Percentiles rank a stretch among this genome's conserved stretches.
These are phyloP conservation scores for Kuschelorhynchus macadamiae DNA, from an alignment of 2,888 invertebrate species.

Conservation along the genomic window DNA sequence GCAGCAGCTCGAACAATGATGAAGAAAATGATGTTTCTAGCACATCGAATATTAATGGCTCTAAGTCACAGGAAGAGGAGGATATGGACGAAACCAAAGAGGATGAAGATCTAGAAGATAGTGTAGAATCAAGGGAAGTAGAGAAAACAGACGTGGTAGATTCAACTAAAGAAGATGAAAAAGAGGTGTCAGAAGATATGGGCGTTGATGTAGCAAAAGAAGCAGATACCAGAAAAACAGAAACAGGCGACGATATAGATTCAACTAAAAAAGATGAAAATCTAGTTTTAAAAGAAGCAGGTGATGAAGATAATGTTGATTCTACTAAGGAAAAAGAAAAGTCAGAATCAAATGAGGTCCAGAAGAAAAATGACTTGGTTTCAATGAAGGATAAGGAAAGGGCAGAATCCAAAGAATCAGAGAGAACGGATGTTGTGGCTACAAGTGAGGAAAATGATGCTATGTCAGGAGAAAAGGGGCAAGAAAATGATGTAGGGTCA, in stretches of 20 bases:
- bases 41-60: slow-evolving; percentile 19
- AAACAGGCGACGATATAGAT: too few species aligned
- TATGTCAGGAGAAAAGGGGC: too few species aligned
- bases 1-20: slow-evolving; percentile 43
- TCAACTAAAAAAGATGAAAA: slow-evolving; percentile 9
- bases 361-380: too few species aligned
- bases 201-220: slow-evolving; percentile 1
- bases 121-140: slow-evolving; percentile 28
- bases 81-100: slow-evolving; percentile 38
- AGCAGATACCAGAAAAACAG: background rate
- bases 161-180: slow-evolving; percentile 5
- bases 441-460: background rate
- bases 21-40: slow-evolving; percentile 23
- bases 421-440: background rate
- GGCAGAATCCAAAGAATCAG: background rate
- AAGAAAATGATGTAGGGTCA: too few species aligned
- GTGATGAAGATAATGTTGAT: background rate
- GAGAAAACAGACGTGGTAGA: slow-evolving; percentile 23
- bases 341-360: too few species aligned
- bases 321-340: slow-evolving; percentile 3
- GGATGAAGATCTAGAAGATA: slow-evolving; percentile 37
- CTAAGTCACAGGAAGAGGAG: background rate
- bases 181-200: slow-evolving; percentile 28
- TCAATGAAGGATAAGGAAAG: background rate
- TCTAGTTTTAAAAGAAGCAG: slow-evolving; percentile 1